A percentile compares a stretch with the other conserved stretches of the same genome.
Conservation (phyloP, 2,797 vertebrate species). For the Manis pentadactyla region DNA sequence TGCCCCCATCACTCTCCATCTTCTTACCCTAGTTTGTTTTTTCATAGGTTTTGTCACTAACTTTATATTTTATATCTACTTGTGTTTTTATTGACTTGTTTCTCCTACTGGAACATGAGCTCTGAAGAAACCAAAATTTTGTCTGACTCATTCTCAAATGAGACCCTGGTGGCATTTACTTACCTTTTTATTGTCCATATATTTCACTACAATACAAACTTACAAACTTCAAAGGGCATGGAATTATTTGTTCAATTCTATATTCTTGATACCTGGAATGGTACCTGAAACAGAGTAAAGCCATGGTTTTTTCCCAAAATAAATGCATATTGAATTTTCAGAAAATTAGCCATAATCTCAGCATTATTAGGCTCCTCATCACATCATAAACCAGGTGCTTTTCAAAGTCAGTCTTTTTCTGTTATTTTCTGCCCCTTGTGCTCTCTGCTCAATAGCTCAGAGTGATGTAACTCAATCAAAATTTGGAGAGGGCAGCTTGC, state of each 20-base stretch:
- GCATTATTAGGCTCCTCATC: not conserved
- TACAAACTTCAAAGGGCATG: not conserved
- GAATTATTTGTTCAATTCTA: not conserved
- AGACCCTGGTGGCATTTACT: not conserved
- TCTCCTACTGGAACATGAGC: not conserved
- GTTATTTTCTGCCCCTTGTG: not conserved
- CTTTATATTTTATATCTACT: not conserved
- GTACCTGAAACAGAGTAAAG: not conserved
- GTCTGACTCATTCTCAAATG: not conserved
- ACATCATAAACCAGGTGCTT: not conserved
- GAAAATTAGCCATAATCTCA: not conserved
- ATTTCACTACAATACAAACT: not conserved
- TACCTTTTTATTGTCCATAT: not conserved
- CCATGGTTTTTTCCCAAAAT: not conserved
- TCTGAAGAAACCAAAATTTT: not conserved
- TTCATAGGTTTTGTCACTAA: not conserved
- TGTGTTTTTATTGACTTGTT: not conserved
- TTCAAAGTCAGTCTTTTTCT: not conserved
- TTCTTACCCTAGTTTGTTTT: not conserved
- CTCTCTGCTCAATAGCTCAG: not conserved
- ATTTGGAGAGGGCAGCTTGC: not conserved
- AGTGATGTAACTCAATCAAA: not conserved
- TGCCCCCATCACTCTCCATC: not conserved
- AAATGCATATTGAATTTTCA: not conserved
- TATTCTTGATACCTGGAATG: not conserved